Base-by-base conservation (phyloP, 2,888 invertebrate species). In the Microplitis deprimator region DNA sequence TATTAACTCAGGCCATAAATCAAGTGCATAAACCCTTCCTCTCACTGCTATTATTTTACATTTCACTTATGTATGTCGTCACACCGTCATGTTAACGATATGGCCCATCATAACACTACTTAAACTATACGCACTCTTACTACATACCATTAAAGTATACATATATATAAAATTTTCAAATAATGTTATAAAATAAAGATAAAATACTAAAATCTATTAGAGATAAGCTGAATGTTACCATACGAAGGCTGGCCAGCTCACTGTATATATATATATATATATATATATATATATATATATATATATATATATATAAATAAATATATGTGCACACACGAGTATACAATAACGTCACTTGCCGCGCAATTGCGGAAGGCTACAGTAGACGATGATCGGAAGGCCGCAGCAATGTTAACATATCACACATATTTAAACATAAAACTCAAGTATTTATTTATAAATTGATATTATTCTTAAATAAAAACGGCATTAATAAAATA, bases 361-460 rank as follows among this genome's bases (percentile, higher is more conserved):
- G 84, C 83, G 84, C 83, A 85, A 84, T 84, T 84, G 83, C 86
- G 85, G 86, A 87, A 87, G 86, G 85, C 85, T 85, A 70, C 29
- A 29, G 29, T 29, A 29, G 29, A 29, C 29, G 59, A 82, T 77
- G 80, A 79, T 79, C 64, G 81, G 82, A 85, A 85, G 84, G 85
- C 81, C 86, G 77, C 65, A 79, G 77, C 82, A 83, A 81, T 83
- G 81, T 82, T 82, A 83, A 81, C 81, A 81, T 80, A 80, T 73
- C 65, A 62, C 65, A 29, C 20, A 50, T 50, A 50, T 41, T 41
- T 41, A 68, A 17, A 68, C 61, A 16, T 2, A 7, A n/a, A 68
- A n/a, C 13, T 70, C 5, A n/a, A 72, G 38, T 62, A 39, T 72
- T 61, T 62, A 72, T 67, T 59, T 50, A 65, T 20, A 17, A 59